Base-by-base conservation (phyloP, 2,797 vertebrate genomes). In the Phrynocephalus forsythii region DNA sequence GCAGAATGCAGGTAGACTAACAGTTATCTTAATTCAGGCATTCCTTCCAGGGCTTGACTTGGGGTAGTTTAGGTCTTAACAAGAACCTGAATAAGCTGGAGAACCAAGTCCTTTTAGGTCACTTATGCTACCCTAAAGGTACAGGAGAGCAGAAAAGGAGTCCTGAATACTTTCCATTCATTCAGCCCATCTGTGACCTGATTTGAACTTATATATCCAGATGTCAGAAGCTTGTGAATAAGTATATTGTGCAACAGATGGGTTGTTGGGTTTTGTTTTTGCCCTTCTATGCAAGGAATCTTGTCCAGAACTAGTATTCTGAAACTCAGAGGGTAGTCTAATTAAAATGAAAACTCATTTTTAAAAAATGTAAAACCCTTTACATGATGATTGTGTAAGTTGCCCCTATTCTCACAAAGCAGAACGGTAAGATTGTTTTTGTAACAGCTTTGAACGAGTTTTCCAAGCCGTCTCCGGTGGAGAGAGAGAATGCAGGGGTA, bases 131-230 rank as follows among this genome's bases (percentile, higher is more conserved):
- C 81, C 78, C 83, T 88, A 44, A 76, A 85, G 79, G 82, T 80
- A 72, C 44, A 85, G 63, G 50, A 82, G 78, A 81, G 6, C 78
- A 82, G 86, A 87, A 87, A 67, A 18, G 71, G 78, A 30, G 16
- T 77, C 50, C 71, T 90, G 78, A 87, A 85, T 90, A 78, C 86
- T 78, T 66, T 38, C 63, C 73, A 76, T 85, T 81, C 86, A 80
- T 85, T 90, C 82, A 52, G 79, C 66, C 86, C 82, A 87, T 82
- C 71, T 90, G 86, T 90, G 86, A 87, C 86, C 89, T 72, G 50
- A 87, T 85, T 85, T 87, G 82, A 90, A 87, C 89, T 83, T 81
- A 85, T 81, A 78, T 63, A 90, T n/a, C 79, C 89, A 90, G 82
- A 87, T 90, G 82, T 78, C 78, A 90, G 67, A 85, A 56, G 60